A percentile compares a stretch with the other conserved stretches of the same genome.
phyloP scores from a whole-genome alignment of 2,113 vertebrate species.

The Anguilla rostrata region DNA sequence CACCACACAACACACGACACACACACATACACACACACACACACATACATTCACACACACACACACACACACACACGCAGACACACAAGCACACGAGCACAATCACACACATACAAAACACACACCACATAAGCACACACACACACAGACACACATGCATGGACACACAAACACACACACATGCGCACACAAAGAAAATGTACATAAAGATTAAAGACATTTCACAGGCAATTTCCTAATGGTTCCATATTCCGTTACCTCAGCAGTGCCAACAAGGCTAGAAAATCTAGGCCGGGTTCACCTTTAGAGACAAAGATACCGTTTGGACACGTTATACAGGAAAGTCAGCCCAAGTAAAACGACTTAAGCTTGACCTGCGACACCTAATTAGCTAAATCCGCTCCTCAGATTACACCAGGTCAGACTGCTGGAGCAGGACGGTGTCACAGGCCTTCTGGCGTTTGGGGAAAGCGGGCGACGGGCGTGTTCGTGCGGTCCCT shows the following conservation, averaged over 20 bases:
- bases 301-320: background rate
- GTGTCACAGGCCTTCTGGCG: slow-evolving; percentile 3
- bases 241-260: background rate
- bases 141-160: too few relatives aligned
- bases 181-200: too few relatives aligned
- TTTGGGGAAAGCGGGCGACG: slow-evolving; percentile 32
- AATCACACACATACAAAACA: too few relatives aligned
- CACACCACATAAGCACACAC: too few relatives aligned
- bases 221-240: background rate
- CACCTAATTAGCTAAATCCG: slow-evolving; percentile 28
- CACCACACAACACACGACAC: too few relatives aligned
- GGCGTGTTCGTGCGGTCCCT: background rate
- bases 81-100: too few relatives aligned
- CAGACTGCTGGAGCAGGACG: slow-evolving; percentile 11
- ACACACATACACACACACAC: too few relatives aligned
- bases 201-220: background rate
- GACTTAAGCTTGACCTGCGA: slow-evolving; percentile 29
- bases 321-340: background rate
- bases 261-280: background rate
- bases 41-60: too few relatives aligned
- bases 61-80: too few relatives aligned
- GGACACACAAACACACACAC: too few relatives aligned
- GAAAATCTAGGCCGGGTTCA: background rate
- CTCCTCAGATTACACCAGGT: slow-evolving; percentile 24
- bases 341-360: slow-evolving; percentile 1